Evolutionary conservation across 2,113 vertebrate genomes (phyloP), one percentile per base, ranked within the genome.

Genomic region (Cavia aperea): DNA sequence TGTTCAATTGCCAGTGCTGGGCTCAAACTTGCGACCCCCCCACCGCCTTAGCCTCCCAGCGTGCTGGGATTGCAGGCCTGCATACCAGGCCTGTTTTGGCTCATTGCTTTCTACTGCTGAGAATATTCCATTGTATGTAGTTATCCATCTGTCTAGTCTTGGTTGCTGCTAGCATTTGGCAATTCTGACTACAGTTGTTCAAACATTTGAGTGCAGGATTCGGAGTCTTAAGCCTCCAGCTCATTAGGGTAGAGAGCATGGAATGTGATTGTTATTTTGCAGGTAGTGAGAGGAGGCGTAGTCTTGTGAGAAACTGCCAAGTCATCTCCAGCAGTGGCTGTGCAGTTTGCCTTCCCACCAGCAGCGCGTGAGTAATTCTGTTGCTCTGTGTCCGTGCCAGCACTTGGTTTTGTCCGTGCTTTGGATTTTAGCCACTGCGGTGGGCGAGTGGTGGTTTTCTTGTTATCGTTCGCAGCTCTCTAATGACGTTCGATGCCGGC

Each of bases 341-440:
- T 1, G 2, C 4, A 0, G 21, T 24, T 21, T 14, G 36, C 14
- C 0, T 5, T 21, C 23, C 73, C 24, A 4, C 18, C 39, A 9
- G 81, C 79, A 8, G 12, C 4, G 68, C 19, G 0, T 1, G 36
- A n/a, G 19, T 39, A 1, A 4, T 6, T 2, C 63, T 21, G 70
- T 5, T 3, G 51, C 33, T 15, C 4, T 24, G 0, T 13, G 0
- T 19, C 4, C 75, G 81, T 4, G 23, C 8, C 14, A 7, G 18
- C 31, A 1, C 11, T 26, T 66, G 36, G 29, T 51, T 78, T 18
- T 24, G 12, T n/a, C 11, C 0, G 21, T 2, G 7, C 12, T 21
- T 26, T 46, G 49, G 82, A 6, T 14, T 24, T 5, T 0, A 21
- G 43, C 83, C 14, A 0, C 54, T 5, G 23, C 12, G 33, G 14